Percentiles rank a stretch among this genome's conserved stretches.
These are phyloP conservation scores for Aldabrachelys gigantea DNA, from an alignment of 2,113 vertebrate genomes.

Conservation along the genomic window DNA sequence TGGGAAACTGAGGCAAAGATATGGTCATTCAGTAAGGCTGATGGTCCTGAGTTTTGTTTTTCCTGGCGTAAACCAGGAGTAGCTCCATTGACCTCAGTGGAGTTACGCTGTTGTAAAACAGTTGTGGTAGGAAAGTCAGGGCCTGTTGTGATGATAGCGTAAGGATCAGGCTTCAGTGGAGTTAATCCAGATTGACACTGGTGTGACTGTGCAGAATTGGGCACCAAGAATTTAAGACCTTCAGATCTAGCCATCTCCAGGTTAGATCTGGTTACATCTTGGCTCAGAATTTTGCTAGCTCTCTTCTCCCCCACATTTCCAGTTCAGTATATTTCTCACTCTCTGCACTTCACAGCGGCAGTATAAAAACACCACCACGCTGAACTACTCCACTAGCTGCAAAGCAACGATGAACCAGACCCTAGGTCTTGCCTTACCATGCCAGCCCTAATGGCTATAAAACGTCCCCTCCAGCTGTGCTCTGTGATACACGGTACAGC, in stretches of 20 bases:
- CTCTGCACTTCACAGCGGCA: background rate
- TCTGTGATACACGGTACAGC: background rate
- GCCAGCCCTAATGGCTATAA: slow-evolving; percentile 5
- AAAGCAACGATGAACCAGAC: background rate
- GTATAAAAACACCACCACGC: too few species aligned
- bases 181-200: background rate
- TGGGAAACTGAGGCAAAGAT: background rate
- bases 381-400: background rate
- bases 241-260: background rate
- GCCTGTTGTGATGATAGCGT: background rate
- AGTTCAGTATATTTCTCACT: background rate
- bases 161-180: background rate
- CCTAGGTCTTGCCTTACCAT: slow-evolving; percentile 40
- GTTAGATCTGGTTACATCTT: background rate
- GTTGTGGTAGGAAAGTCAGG: background rate
- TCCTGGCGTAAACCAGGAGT: background rate
- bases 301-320: background rate
- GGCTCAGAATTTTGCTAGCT: background rate
- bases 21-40: background rate
- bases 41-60: background rate
- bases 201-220: background rate
- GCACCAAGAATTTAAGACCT: background rate
- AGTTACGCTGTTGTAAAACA: background rate
- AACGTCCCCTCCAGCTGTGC: background rate
- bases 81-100: background rate